Conservation (phyloP, 2,888 invertebrate species). For the Helobdella robusta region DNA sequence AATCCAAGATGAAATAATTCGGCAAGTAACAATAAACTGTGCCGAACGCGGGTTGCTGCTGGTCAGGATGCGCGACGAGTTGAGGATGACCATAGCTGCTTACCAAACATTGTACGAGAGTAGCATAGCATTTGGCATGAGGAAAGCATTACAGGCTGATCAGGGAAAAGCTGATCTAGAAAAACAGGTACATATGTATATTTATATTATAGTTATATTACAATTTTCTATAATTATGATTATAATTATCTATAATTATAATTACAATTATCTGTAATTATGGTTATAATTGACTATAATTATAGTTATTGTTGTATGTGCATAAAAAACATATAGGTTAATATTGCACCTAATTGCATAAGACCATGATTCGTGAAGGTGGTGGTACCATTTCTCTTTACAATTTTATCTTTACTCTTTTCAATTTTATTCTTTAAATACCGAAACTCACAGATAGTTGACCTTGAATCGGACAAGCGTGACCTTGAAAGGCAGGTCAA, state of each 20-base stretch:
- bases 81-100: conserved; percentile 88
- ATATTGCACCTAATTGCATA: too few relatives aligned
- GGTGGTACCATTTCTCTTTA: too few relatives aligned
- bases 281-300: too few relatives aligned
- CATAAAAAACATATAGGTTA: too few relatives aligned
- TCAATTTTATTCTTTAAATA: background rate
- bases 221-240: too few relatives aligned
- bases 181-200: conserved; percentile 21
- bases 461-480: conserved; percentile 61
- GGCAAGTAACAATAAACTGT: conserved; percentile 88
- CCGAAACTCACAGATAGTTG: conserved; percentile 50
- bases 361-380: too few relatives aligned
- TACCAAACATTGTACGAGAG: conserved; percentile 93
- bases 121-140: conserved; percentile 91
- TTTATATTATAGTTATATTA: too few relatives aligned
- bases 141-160: conserved; percentile 59
- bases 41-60: conserved; percentile 87
- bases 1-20: conserved; percentile 66
- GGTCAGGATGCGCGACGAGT: conserved; percentile 83
- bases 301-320: too few relatives aligned
- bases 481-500: conserved; percentile 68
- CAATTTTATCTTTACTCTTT: background rate
- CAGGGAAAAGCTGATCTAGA: conserved; percentile 19
- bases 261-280: too few relatives aligned
- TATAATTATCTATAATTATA: too few relatives aligned